Base-by-base conservation (phyloP, 2,797 vertebrate genomes). In the Microhierax caerulescens region DNA sequence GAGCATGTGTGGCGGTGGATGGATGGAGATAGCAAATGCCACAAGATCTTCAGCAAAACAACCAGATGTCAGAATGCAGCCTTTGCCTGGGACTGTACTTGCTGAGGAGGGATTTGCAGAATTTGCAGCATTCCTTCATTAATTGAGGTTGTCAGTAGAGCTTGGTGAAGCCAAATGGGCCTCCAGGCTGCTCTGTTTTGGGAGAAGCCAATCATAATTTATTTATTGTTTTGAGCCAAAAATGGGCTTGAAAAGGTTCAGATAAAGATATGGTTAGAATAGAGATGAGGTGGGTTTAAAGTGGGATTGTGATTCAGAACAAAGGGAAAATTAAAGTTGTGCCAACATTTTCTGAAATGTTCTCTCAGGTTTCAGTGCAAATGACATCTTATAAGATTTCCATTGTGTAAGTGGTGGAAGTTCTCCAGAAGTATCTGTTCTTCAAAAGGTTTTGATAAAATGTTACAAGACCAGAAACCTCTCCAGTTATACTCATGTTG, bases 381-480 rank as follows among this genome's bases (percentile, higher is more conserved):
- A 94, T 36, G 37, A 9, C 13, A 45, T 88, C 39, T 85, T 65
- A 56, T 8, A 63, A 43, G 90, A 78, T 81, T 94, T 94, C 85
- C 67, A 65, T 70, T 24, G 0, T 39, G 47, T 91, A 80, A 90
- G 32, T 28, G 32, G 32, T 92, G 57, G 81, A 93, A 93, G 45
- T 74, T 84, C 19, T 96, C 73, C 72, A 90, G 48, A 30, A 53
- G 37, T 85, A 34, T 87, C 72, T 94, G 72, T 77, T 91, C 72
- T 93, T 91, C 76, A 84, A 32, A 57, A 85, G 68, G 45, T 34
- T 85, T 80, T 83, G 85, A 68, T 81, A 79, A 93, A 96, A 88
- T 24, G n/a, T 83, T 91, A 77, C 70, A 77, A 68, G 78, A 13
- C 61, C 95, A 74, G 79, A 88, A 96, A 87, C 28, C 28, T 87